Percentiles rank a stretch among this genome's conserved stretches.
Evolutionary conservation across 2,797 vertebrate genomes (phyloP).

Genomic region (Rhinella marina): DNA sequence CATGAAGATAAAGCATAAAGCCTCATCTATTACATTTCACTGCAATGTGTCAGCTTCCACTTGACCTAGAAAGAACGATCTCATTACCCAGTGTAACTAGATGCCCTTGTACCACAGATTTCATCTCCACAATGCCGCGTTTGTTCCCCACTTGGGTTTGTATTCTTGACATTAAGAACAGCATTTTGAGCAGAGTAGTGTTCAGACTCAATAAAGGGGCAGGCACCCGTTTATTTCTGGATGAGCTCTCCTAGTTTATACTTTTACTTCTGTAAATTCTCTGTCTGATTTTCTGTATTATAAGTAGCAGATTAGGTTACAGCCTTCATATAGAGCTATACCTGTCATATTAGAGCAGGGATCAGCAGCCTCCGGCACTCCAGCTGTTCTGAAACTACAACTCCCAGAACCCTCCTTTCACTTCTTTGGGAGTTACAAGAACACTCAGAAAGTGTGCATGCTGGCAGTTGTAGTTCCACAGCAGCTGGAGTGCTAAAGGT

Average conservation of each 20-base stretch:
- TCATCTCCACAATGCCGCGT: neutral
- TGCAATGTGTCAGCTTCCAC: conserved; percentile 11
- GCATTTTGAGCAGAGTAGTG: neutral
- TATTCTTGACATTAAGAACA: neutral
- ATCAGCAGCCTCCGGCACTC: no score
- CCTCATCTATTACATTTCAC: conserved; percentile 2
- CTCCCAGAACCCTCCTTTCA: no score
- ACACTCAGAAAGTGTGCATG: no score
- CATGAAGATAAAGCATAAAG: neutral
- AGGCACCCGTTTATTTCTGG: neutral
- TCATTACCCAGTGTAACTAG: conserved; percentile 16
- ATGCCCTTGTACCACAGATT: conserved; percentile 14
- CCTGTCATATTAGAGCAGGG: neutral
- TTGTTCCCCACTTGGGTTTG: neutral
- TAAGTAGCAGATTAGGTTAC: neutral
- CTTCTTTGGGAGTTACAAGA: no score
- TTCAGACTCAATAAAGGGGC: neutral
- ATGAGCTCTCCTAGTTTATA: no score
- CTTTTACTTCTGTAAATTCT: no score
- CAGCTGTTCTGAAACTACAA: no score
- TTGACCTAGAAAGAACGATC: conserved; percentile 10
- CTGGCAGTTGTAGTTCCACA: no score
- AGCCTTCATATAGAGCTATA: neutral
- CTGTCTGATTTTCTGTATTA: neutral
- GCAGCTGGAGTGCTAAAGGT: no score